Evolutionary conservation across 2,113 vertebrate genomes (phyloP), one percentile per base, ranked within the genome.

Genomic region (Rana temporaria): DNA sequence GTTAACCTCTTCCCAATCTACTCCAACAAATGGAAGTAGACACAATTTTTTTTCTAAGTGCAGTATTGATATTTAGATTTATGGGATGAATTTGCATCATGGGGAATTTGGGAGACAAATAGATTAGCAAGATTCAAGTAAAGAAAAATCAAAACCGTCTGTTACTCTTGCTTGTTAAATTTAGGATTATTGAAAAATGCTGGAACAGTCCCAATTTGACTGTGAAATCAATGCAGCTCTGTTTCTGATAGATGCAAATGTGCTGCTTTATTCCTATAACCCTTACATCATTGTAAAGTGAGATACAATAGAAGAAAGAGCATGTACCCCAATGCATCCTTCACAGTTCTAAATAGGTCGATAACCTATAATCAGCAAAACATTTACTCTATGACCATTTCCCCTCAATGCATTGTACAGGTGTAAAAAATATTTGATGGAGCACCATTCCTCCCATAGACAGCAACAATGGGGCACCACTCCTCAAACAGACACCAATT

Each of bases 51-150:
- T 53, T 56, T 73, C 22, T 42, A 38, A 75, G 59, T 75, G 59
- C 30, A 16, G 17, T 60, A 75, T 75, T 75, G 72, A 60, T 75
- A 75, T 75, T 60, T 62, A 75, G 72, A 75, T 75, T 62, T 75
- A 62, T 75, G 56, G 72, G 71, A 34, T 74, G 71, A 56, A 74
- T 74, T 74, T 74, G 71, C 71, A 73, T 73, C 53, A 73, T 73
- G 19, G 52, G 70, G 70, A 73, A 32, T 73, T 73, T 73, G 52
- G 30, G 70, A 56, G 70, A 24, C 69, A 71, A 56, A 73, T 32
- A 57, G 70, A 72, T 72, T 55, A 73, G 24, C 53, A 4, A 34
- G 26, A 73, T 73, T 59, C 18, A 56, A 74, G 56, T 60, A 20
- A 60, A 74, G 55, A 59, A 74, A 74, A 74, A 74, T 73, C 70